Conservation (phyloP, 2,113 vertebrate genomes). For the Gavialis gangeticus region DNA sequence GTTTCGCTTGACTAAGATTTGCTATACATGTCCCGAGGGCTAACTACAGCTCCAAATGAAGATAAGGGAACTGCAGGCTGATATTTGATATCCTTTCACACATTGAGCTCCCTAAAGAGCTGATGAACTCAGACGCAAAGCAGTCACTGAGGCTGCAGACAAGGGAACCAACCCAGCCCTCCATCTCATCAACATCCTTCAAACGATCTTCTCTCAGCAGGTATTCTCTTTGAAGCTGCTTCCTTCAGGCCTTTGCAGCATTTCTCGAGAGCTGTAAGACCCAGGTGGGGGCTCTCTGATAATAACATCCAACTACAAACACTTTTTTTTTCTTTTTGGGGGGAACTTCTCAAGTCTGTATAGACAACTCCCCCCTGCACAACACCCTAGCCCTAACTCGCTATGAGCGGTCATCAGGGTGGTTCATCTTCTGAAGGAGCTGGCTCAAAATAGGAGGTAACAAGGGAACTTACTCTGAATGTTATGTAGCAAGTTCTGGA, state of each 20-base stretch:
- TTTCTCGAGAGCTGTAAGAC: neutral
- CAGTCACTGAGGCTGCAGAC: neutral
- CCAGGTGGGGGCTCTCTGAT: no score
- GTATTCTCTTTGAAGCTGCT: neutral
- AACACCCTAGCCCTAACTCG: no score
- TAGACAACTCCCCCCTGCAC: neutral
- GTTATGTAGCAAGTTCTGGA: neutral
- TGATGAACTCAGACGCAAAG: no score
- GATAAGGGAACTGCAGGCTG: no score
- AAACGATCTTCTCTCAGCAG: neutral
- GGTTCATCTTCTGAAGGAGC: neutral
- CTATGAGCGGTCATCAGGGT: no score
- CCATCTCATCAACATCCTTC: neutral
- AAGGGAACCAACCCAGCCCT: neutral
- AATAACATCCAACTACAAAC: neutral
- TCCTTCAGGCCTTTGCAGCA: neutral
- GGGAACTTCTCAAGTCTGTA: no score
- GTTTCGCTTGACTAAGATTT: accelerated
- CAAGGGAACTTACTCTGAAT: neutral
- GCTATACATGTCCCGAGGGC: neutral
- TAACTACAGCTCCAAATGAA: neutral
- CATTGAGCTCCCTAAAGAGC: neutral
- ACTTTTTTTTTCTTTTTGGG: neutral
- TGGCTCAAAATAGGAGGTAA: neutral
- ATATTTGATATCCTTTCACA: neutral